These are phyloP conservation scores for Heptranchias perlo DNA, from an alignment of 2,113 vertebrate genomes.

Conservation along the genomic window DNA sequence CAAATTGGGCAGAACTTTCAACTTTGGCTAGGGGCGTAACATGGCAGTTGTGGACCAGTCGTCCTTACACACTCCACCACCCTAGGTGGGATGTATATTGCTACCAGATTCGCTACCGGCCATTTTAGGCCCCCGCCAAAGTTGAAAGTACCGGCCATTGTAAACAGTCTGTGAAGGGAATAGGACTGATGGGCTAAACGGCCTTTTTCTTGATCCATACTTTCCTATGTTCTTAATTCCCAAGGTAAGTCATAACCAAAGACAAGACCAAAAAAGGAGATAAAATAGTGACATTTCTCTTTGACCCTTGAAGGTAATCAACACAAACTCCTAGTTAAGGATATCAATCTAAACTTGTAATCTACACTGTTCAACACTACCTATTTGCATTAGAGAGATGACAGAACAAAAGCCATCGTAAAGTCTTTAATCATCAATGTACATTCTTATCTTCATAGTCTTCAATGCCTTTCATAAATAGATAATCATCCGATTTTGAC, in stretches of 20 bases:
- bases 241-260: slow-evolving; percentile 1
- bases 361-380: not conserved
- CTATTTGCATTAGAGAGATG: not conserved
- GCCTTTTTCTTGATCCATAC: not conserved
- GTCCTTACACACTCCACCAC: not conserved
- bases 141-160: not conserved
- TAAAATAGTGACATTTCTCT: not conserved
- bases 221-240: not conserved
- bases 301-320: slow-evolving; percentile 28
- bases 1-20: not conserved
- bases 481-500: slow-evolving; percentile 6
- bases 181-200: not conserved
- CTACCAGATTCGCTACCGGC: no score
- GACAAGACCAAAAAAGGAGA: not conserved
- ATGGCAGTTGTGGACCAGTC: not conserved
- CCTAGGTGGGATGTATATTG: not conserved
- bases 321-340: not conserved
- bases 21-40: not conserved
- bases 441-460: not conserved
- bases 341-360: slow-evolving; percentile 19
- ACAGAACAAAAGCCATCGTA: not conserved
- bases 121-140: not conserved
- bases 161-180: not conserved
- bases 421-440: slow-evolving; percentile 10
- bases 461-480: not conserved